Evolutionary conservation across 2,888 invertebrate species (phyloP).

Genomic region (Hermaeophaga mercurialis): DNA sequence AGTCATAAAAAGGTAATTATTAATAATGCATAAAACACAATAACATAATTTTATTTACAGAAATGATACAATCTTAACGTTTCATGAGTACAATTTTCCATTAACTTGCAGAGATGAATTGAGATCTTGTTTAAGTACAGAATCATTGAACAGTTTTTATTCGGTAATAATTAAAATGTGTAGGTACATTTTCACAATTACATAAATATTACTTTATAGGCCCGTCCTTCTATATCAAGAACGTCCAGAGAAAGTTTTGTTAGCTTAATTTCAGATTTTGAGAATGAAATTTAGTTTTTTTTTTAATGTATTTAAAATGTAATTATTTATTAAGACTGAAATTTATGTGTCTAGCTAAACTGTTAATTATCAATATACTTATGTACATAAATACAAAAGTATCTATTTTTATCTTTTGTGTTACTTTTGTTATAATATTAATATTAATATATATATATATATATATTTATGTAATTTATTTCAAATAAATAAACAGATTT

Average conservation of each 20-base stretch:
- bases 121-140: conserved; percentile 38
- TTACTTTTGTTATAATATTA: too few species aligned
- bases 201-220: too few species aligned
- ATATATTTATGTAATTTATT: too few species aligned
- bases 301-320: not conserved
- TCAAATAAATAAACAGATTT: too few species aligned
- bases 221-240: conserved; percentile 7
- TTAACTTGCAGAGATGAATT: conserved; percentile 36
- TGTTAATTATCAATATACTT: too few species aligned
- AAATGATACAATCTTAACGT: conserved; percentile 18
- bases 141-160: conserved; percentile 40
- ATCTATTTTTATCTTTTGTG: too few species aligned
- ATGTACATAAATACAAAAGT: too few species aligned
- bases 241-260: conserved; percentile 18
- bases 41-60: conserved; percentile 10
- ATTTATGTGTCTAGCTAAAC: too few species aligned
- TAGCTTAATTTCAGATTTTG: conserved; percentile 18
- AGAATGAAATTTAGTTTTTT: not conserved
- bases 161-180: conserved; percentile 36
- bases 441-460: too few species aligned
- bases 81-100: conserved; percentile 12
- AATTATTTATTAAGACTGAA: conserved; percentile 17
- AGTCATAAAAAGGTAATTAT: conserved; percentile 20
- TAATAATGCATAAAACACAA: not conserved
- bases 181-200: too few species aligned